These are phyloP conservation scores for Teinopalpus imperialis DNA, from an alignment of 2,888 invertebrate species.

Conservation along the genomic window DNA sequence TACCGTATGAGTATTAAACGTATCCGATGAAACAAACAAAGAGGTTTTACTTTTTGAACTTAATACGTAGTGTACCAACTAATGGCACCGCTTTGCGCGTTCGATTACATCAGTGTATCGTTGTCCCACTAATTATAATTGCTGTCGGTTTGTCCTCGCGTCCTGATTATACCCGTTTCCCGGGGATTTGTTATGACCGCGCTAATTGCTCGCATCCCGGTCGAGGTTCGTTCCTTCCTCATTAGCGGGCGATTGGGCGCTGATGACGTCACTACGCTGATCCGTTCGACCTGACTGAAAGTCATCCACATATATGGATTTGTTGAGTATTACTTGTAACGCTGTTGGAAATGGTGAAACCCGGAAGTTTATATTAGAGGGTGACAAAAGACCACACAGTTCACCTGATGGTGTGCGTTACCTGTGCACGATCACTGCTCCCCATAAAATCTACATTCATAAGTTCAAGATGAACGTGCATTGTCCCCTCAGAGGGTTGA, in stretches of 20 bases:
- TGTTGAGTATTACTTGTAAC: no score
- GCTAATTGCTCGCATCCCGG: conserved; percentile 76
- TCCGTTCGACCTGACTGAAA: conserved; percentile 30
- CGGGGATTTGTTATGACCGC: conserved; percentile 74
- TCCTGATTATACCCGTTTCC: conserved; percentile 34
- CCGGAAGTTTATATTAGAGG: no score
- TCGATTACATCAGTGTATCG: conserved; percentile 26
- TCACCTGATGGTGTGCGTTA: no score
- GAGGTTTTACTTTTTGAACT: no score
- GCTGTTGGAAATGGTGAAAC: no score
- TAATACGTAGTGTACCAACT: not conserved
- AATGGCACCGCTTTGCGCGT: not conserved
- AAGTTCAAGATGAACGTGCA: no score
- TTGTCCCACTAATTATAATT: conserved; percentile 31
- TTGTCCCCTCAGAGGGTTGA: no score
- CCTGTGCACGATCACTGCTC: no score
- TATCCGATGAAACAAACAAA: no score
- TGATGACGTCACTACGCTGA: conserved; percentile 41
- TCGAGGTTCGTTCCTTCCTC: conserved; percentile 78
- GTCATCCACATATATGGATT: conserved; percentile 14
- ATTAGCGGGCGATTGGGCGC: conserved; percentile 48
- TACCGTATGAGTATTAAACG: no score
- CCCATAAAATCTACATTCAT: no score
- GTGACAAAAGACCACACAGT: no score
- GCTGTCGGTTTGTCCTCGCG: conserved; percentile 36